phyloP scores from a whole-genome alignment of 2,888 invertebrate genomes.

The Drosophila recens region DNA sequence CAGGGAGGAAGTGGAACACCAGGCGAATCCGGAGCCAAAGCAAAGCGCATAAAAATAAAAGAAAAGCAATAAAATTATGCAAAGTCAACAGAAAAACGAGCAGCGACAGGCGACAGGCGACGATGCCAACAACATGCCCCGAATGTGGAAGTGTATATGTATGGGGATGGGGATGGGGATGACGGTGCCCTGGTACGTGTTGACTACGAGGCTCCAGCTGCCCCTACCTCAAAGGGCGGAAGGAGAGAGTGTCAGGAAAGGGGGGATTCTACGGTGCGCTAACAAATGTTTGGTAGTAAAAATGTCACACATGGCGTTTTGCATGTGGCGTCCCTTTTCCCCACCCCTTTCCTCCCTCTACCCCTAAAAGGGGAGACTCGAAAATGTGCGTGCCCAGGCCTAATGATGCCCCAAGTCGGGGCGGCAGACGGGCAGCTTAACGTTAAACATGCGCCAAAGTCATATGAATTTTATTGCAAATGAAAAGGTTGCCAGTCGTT shows the following conservation, averaged over 20 bases:
- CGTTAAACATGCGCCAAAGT: constrained; percentile 77
- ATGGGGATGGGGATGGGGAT: constrained; percentile 9
- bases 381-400: constrained; percentile 73
- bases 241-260: background rate
- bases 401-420: constrained; percentile 62
- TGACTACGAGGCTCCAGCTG: constrained; percentile 41
- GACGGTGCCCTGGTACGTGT: constrained; percentile 72
- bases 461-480: constrained; percentile 80
- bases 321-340: constrained; percentile 68
- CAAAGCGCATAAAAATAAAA: constrained; percentile 76
- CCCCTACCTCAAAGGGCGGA: constrained; percentile 7
- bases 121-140: constrained; percentile 38
- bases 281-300: constrained; percentile 79
- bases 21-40: constrained; percentile 45
- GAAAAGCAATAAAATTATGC: constrained; percentile 81
- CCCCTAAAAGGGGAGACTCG: constrained; percentile 18
- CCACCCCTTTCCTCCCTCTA: background rate
- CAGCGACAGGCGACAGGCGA: constrained; percentile 65
- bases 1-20: constrained; percentile 44
- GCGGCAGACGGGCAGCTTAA: constrained; percentile 44
- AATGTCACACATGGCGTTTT: constrained; percentile 79
- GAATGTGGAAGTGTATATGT: constrained; percentile 5
- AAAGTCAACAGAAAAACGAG: constrained; percentile 80
- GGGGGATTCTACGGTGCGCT: constrained; percentile 49
- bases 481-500: constrained; percentile 64